Conservation (phyloP, 2,888 invertebrate species). For the Caenorhabditis drosophilae region DNA sequence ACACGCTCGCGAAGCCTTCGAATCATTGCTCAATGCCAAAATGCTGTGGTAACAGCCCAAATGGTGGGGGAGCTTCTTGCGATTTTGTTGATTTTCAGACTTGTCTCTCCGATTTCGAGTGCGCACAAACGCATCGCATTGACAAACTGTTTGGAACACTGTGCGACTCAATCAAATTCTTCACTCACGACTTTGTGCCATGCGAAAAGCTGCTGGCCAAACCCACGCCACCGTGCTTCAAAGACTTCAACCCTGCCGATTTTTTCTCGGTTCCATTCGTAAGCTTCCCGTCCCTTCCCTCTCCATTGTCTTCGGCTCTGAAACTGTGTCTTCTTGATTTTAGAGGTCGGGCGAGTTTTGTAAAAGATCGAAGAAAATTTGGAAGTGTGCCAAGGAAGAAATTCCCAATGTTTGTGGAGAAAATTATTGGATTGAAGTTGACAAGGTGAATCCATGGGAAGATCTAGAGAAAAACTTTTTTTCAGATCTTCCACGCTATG, state of each 20-base stretch:
- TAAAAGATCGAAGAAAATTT: not conserved
- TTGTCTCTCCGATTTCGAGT: not conserved
- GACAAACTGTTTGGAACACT: not conserved
- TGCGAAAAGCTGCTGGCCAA: not conserved
- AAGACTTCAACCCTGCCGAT: no score
- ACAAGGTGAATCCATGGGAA: no score
- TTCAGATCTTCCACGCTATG: no score
- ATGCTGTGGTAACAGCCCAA: constrained; percentile 8
- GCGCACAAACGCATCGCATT: not conserved
- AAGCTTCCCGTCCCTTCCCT: no score
- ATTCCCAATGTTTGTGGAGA: constrained; percentile 1
- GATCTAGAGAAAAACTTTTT: no score
- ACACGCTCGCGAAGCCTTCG: constrained; percentile 22
- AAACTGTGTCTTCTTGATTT: no score
- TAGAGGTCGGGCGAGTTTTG: not conserved
- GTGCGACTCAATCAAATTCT: not conserved
- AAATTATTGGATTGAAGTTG: not conserved
- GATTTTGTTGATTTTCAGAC: not conserved
- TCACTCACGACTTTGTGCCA: not conserved
- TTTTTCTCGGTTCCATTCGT: no score
- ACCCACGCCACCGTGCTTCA: not conserved
- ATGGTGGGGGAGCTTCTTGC: not conserved
- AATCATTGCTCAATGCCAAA: constrained; percentile 16
- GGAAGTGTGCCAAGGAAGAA: not conserved
- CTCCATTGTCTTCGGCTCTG: no score